These are phyloP conservation scores for Larimichthys crocea DNA, from an alignment of 2,113 vertebrate genomes.

Conservation along the genomic window DNA sequence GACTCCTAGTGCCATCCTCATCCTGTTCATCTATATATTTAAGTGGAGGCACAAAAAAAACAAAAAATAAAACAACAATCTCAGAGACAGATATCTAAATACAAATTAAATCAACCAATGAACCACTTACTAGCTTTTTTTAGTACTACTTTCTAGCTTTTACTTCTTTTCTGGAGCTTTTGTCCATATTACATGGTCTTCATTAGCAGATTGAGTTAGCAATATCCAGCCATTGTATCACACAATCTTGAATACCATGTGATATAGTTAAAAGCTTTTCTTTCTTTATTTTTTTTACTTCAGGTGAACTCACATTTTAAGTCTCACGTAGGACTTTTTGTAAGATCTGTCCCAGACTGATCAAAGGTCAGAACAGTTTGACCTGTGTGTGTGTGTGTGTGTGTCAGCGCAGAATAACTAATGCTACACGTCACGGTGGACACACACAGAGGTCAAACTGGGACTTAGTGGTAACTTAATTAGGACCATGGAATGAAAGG, in stretches of 20 bases:
- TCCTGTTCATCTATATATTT: too few species aligned
- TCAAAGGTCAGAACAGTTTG: background rate
- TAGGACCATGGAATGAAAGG: background rate
- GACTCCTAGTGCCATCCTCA: too few species aligned
- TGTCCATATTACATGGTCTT: background rate
- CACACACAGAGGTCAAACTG: background rate
- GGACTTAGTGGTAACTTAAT: background rate
- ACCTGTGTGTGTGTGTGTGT: background rate
- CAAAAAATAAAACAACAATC: too few species aligned
- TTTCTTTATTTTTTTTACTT: too few species aligned
- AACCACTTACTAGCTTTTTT: background rate
- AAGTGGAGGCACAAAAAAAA: background rate
- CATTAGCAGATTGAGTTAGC: background rate
- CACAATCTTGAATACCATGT: background rate
- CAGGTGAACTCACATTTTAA: too few species aligned
- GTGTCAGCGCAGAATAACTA: background rate
- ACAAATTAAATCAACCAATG: background rate
- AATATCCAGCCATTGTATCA: background rate
- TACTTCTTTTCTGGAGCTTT: background rate
- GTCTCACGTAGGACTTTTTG: too few species aligned
- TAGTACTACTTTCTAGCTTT: background rate
- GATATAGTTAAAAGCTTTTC: background rate
- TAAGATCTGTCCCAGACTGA: too few species aligned
- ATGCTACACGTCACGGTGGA: background rate
- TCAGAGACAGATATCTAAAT: background rate